Evolutionary conservation across 2,888 invertebrate species (phyloP).

Genomic region (Leptura quadrifasciata): DNA sequence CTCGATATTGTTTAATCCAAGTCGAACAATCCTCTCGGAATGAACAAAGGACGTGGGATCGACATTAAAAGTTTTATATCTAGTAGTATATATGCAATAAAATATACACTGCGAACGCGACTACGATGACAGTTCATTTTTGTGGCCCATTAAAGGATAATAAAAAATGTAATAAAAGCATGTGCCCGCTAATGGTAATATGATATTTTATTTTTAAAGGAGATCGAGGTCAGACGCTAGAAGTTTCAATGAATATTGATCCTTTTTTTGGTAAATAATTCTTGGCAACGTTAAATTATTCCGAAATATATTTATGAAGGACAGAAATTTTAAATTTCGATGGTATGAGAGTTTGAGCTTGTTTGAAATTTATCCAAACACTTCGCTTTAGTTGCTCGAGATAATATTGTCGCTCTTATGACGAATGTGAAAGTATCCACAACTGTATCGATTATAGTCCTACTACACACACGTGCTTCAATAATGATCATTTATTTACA

Average conservation of each 20-base stretch:
- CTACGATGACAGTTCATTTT: not conserved
- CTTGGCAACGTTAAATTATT: not conserved
- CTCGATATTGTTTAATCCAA: not conserved
- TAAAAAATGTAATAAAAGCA: not conserved
- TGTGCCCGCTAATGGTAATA: not conserved
- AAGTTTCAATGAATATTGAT: not conserved
- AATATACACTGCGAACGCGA: not conserved
- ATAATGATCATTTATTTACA: no score
- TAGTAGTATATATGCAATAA: not conserved
- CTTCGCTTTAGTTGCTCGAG: no score
- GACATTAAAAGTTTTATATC: not conserved
- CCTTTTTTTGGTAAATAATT: not conserved
- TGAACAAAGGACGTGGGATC: not conserved
- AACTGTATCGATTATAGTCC: no score
- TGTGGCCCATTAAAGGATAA: constrained; percentile 7
- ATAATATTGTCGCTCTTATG: no score
- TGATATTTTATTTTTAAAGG: not conserved
- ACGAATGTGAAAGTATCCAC: no score
- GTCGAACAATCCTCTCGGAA: not conserved
- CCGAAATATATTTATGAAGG: no score
- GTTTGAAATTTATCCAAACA: no score
- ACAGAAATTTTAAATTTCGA: no score
- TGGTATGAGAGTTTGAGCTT: no score
- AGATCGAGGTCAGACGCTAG: not conserved
- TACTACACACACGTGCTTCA: no score